Base-by-base conservation (phyloP, 2,888 invertebrate genomes). In the Danaus chrysippus region DNA sequence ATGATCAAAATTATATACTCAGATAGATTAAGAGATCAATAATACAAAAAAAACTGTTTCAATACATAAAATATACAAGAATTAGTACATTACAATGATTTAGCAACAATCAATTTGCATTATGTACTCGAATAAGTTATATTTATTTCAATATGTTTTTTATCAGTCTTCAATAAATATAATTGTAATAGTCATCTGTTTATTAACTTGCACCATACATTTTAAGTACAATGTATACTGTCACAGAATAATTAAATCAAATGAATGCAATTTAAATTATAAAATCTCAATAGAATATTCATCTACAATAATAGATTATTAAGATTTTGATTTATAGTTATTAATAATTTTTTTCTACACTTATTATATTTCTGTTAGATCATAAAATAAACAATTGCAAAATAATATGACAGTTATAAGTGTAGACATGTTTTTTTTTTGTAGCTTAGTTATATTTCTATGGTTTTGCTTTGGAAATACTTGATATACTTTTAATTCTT, bases 1-100 rank as follows among this genome's bases (percentile, higher is more conserved):
- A 82, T 76, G 87, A 87, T 85, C 87, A 88, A 88, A 81, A 78
- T 77, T 68, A 79, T 87, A 87, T 89, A 88, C 88, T 88, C 86
- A 86, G 70, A 74, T 81, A 81, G 81, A 68, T 59, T 82, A 83
- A 79, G 78, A 42, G 71, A 69, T 58, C 42, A 65, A 55, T 11
- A 44, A 58, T 55, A 52, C 13, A 10, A 15, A 17, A 49, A 17
- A 17, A 2, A 10, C 15, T 0, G 13, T 46, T 9, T 6, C 46
- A 46, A 3, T n/a, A 15, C n/a, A 46, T 13, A 10, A 13, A n/a
- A 46, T 46, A n/a, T 46, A 46, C 46, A 46, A 46, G 3, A 15
- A 13, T n/a, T 46, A 46, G 46, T 46, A 46, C 46, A 46, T 13
- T 34, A 34, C 23, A 6, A 8, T 34, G 2, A 34, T 34, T 34